A percentile compares a stretch with the other conserved stretches of the same genome.
Evolutionary conservation across 2,888 invertebrate genomes (phyloP).

Genomic region (Lycophotia porphyrea): DNA sequence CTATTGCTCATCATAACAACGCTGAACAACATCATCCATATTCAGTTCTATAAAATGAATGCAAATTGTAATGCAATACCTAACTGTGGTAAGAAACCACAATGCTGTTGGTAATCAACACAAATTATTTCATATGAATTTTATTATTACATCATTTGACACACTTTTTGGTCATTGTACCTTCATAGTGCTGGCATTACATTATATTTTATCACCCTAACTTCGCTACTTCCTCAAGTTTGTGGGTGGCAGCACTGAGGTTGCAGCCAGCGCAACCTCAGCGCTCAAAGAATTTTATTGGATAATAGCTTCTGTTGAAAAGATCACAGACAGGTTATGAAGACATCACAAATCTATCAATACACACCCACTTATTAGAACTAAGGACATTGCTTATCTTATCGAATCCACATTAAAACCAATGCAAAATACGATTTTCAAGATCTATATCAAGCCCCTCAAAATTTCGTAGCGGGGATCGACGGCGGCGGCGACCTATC

Average conservation of each 20-base stretch:
- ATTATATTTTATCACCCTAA: neutral
- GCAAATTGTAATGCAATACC: neutral
- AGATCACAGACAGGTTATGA: neutral
- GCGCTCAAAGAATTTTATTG: too few relatives aligned
- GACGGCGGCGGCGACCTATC: too few relatives aligned
- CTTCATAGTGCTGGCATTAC: neutral
- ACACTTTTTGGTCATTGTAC: neutral
- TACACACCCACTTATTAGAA: constrained; percentile 3
- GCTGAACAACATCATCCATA: constrained; percentile 24
- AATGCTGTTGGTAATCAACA: neutral
- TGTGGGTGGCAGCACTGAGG: neutral
- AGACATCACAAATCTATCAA: neutral
- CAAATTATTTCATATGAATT: neutral
- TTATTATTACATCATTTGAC: neutral
- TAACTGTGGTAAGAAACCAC: constrained; percentile 13
- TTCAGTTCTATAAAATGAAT: constrained; percentile 10
- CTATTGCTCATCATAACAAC: constrained; percentile 13
- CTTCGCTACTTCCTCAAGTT: neutral
- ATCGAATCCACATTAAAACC: neutral
- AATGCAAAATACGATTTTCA: neutral
- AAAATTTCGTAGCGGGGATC: too few relatives aligned
- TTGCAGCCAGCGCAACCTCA: too few relatives aligned
- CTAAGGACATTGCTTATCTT: neutral
- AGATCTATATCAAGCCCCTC: neutral
- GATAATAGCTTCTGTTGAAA: too few relatives aligned